Evolutionary conservation across 2,113 vertebrate genomes (phyloP).

Genomic region (Scomber japonicus): DNA sequence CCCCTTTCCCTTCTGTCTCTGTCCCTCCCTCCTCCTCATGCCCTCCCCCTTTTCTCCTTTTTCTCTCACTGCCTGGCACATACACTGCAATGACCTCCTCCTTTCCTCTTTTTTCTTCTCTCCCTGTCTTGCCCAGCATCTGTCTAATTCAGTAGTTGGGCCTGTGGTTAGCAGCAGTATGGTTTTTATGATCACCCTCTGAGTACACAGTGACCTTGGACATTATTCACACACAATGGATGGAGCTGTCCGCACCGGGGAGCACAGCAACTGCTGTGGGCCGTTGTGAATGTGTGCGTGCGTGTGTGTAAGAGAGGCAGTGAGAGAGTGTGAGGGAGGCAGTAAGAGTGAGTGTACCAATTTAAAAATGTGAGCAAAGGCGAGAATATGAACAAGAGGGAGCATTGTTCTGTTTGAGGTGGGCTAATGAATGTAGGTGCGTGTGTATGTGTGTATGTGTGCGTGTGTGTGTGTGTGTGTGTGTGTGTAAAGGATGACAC

Average conservation of each 20-base stretch:
- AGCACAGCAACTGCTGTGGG: slow-evolving; percentile 66
- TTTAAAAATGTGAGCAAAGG: slow-evolving; percentile 68
- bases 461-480: slow-evolving; percentile 10
- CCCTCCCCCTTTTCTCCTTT: background rate
- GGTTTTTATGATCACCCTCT: slow-evolving; percentile 83
- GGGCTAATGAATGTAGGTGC: slow-evolving; percentile 34
- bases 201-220: slow-evolving; percentile 82
- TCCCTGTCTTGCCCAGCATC: slow-evolving; percentile 64
- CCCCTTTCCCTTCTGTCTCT: slow-evolving; percentile 3
- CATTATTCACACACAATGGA: slow-evolving; percentile 83
- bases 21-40: background rate
- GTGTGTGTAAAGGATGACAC: background rate
- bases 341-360: slow-evolving; percentile 60
- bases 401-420: slow-evolving; percentile 40
- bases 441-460: background rate
- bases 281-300: slow-evolving; percentile 17
- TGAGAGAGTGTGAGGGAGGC: slow-evolving; percentile 17
- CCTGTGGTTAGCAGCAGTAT: slow-evolving; percentile 76
- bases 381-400: slow-evolving; percentile 46
- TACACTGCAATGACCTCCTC: slow-evolving; percentile 39
- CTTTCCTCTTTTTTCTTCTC: slow-evolving; percentile 46
- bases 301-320: slow-evolving; percentile 11
- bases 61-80: background rate
- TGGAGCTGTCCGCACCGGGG: slow-evolving; percentile 77
- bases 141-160: slow-evolving; percentile 74